A percentile compares a stretch with the other conserved stretches of the same genome.
These are phyloP conservation scores for Leptopterna dolabrata DNA, from an alignment of 2,888 invertebrate genomes.

Conservation along the genomic window DNA sequence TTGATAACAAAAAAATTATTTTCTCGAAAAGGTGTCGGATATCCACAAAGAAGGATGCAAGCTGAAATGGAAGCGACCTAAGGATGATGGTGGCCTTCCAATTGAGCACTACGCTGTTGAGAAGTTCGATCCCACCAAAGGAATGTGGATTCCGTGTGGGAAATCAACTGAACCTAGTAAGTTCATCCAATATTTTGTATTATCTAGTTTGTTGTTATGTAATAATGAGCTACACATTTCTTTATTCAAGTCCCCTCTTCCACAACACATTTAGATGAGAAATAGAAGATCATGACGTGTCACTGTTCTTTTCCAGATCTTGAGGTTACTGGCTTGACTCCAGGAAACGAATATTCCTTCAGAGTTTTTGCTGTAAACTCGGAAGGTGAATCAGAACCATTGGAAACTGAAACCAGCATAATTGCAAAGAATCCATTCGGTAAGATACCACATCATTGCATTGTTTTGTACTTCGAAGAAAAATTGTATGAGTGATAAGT, in stretches of 20 bases:
- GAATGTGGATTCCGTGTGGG: conserved; percentile 89
- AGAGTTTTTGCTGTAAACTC: conserved; percentile 94
- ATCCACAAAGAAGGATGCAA: conserved; percentile 94
- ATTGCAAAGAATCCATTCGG: conserved; percentile 97
- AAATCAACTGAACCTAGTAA: conserved; percentile 83
- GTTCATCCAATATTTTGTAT: conserved; percentile 62
- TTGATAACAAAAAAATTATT: no score
- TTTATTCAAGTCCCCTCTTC: no score
- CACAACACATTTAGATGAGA: no score
- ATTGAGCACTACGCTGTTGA: conserved; percentile 97
- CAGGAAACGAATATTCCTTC: conserved; percentile 95
- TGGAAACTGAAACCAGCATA: conserved; percentile 85
- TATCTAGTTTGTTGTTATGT: background rate
- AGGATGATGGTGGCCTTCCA: conserved; percentile 94
- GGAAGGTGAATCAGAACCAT: conserved; percentile 95
- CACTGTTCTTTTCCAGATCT: conserved; percentile 71
- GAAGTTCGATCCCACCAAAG: conserved; percentile 90
- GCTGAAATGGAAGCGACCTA: conserved; percentile 94
- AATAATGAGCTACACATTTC: no score
- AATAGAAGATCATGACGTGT: no score
- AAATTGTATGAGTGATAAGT: conserved; percentile 14
- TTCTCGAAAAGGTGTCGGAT: conserved; percentile 72
- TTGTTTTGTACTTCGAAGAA: background rate
- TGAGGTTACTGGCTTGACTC: conserved; percentile 86
- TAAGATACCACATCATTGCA: no score